Evolutionary conservation across 2,113 vertebrate genomes (phyloP), one percentile per base, ranked within the genome.

Genomic region (Merops nubicus): DNA sequence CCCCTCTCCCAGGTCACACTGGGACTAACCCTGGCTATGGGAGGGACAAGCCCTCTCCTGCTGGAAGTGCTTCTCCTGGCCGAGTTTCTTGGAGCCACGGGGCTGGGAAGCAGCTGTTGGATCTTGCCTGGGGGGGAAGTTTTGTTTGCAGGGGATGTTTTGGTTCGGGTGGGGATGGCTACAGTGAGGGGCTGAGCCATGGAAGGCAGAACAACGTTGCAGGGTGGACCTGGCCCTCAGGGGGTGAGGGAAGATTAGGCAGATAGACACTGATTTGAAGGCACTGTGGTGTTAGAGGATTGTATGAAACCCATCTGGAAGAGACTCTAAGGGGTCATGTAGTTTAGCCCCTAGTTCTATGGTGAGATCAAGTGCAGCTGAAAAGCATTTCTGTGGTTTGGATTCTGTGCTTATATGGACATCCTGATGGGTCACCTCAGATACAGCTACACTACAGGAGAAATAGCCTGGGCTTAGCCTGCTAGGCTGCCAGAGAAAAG

Each of bases 371-470:
- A 92, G 92, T 43, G 62, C 85, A 67, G 85, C 95, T 85, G 87
- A 59, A 38, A 93, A 54, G 87, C 90, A 16, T 93, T 89, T 75
- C 93, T 92, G 79, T 78, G 77, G 84, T 87, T 94, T 87, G 65
- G 89, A 94, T 84, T 12, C 94, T 96, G 93, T 78, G 92, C 92
- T 86, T 88, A 84, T 84, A 86, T 74, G 94, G 89, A 38, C 60
- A 80, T 92, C 63, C 59, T 36, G 6, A 70, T 21, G 81, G 81
- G 74, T 84, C 3, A 2, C 89, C 45, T 43, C 2, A 5, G 84
- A 65, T 80, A 36, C 43, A 88, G 89, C 93, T 42, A 5, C 9
- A 75, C 93, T 63, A 22, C 80, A 17, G 75, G 10, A 80, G 63
- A 12, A 86, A 69, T 3, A 67, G 48, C 29, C 0, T 0, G 69